Base-by-base conservation (phyloP, 1,140 invertebrate genomes). In the Megalonaias nervosa region DNA sequence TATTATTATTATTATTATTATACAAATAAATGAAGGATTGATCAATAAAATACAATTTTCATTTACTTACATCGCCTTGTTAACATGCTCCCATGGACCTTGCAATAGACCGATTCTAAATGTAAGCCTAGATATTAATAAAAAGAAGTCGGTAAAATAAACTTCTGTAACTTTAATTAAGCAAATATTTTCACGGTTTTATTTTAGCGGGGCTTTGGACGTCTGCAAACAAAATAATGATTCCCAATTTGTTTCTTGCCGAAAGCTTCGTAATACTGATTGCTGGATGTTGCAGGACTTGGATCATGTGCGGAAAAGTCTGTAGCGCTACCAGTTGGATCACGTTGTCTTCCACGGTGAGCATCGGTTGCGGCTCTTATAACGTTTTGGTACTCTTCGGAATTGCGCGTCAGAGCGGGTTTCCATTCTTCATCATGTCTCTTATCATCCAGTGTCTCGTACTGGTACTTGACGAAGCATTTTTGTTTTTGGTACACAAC, bases 351-450 rank as follows among this genome's bases (percentile, higher is more conserved):
- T 56, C 13, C 68, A 9, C 57, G 59, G 9, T 60, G 21, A 12
- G 68, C 68, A 13, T 59, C 68, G n/a, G 15, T 58, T 13, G 68
- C 68, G 15, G 68, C 68, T 16, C 16, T 71, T 56, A 58, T 14
- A 23, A 56, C 68, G 55, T 58, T 57, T n/a, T 48, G n/a, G 56
- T 57, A 71, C 56, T 56, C 57, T 0, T 1, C 19, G 68, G 21
- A 57, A n/a, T 21, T 21, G 23, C 56, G 0, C 12, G n/a, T 14
- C 59, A 57, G 6, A 2, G 48, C 68, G 1, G 19, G 13, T 17
- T 57, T 14, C 38, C n/a, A 58, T n/a, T 57, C 57, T 19, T 19
- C 38, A 67, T 67, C 26, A 48, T 67, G 66, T 17, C 1, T 1
- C 3, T n/a, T 15, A 15, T 38, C 19, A 26, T 67, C 66, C 17